Evolutionary conservation across 2,888 invertebrate genomes (phyloP), one percentile per base, ranked within the genome.

Genomic region (Chrysolina haemoptera): DNA sequence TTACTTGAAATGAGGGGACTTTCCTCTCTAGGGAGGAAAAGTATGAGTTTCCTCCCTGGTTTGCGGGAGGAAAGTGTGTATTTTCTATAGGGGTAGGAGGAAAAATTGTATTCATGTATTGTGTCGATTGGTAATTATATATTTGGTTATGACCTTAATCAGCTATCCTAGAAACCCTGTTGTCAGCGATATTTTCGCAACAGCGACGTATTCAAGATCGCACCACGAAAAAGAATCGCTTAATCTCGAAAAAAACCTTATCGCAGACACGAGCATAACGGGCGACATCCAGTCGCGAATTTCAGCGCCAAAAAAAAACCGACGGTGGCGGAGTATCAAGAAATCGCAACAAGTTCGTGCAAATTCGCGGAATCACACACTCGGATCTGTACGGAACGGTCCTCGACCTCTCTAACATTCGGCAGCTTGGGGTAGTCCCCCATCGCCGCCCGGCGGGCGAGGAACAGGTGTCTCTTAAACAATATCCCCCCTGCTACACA

Each of bases 321-420:
- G 27, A 4, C 1, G 43, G 43, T 43, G 8, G 43, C 43, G 4
- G 8, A 14, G n/a, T n/a, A 22, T 59, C 9, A 11, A 11, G 14
- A 59, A 6, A 6, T 59, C 27, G 35, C 27, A 27, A n/a, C n/a
- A 12, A 59, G 16, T n/a, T 5, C 20, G 50, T 50, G 18, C 18
- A 18, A 14, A 22, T 67, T 53, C 12, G 40, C 20, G 20, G 12
- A 50, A 67, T 64, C 40, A 20, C 67, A 55, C 35, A 22, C 41
- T 41, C 16, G 55, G 41, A 68, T 53, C 50, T 59, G 35, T 18
- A 11, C n/a, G 55, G 67, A 46, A 18, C 48, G 70, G 68, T 66
- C 67, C 75, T 72, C 69, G 75, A 75, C 75, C 75, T 75, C 75
- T 72, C 67, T 66, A 75, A 75, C 69, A 70, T 75, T 71, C 65